Evolutionary conservation across 2,888 invertebrate genomes (phyloP).

Genomic region (Autographa gamma): DNA sequence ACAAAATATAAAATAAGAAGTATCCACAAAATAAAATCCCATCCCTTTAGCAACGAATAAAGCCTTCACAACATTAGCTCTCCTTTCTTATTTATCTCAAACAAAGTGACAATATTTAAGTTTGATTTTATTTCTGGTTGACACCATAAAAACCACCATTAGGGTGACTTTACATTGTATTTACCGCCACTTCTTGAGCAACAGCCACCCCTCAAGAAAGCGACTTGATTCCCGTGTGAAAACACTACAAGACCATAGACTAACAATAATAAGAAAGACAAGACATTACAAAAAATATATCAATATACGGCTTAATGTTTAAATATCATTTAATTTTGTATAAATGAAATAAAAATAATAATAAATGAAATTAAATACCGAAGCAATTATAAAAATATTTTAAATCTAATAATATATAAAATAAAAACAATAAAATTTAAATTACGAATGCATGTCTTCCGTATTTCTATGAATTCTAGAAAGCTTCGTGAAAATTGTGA

Average conservation of each 20-base stretch:
- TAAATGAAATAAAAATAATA: too few species aligned
- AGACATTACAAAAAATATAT: not conserved
- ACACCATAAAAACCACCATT: constrained; percentile 35
- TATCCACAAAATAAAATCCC: too few species aligned
- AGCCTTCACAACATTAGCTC: not conserved
- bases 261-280: constrained; percentile 25
- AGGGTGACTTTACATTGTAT: constrained; percentile 46
- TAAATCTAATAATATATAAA: too few species aligned
- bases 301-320: not conserved
- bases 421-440: too few species aligned
- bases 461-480: too few species aligned
- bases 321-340: too few species aligned
- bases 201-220: constrained; percentile 79
- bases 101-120: constrained; percentile 15
- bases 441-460: too few species aligned
- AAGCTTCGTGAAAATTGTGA: too few species aligned
- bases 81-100: not conserved
- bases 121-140: constrained; percentile 31
- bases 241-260: constrained; percentile 65
- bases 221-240: constrained; percentile 85
- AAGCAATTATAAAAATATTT: too few species aligned
- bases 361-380: too few species aligned
- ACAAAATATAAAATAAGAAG: too few species aligned
- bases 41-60: not conserved
- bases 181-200: constrained; percentile 63